Base-by-base conservation (phyloP, 2,797 vertebrate species). In the Enteromius anoplus region DNA sequence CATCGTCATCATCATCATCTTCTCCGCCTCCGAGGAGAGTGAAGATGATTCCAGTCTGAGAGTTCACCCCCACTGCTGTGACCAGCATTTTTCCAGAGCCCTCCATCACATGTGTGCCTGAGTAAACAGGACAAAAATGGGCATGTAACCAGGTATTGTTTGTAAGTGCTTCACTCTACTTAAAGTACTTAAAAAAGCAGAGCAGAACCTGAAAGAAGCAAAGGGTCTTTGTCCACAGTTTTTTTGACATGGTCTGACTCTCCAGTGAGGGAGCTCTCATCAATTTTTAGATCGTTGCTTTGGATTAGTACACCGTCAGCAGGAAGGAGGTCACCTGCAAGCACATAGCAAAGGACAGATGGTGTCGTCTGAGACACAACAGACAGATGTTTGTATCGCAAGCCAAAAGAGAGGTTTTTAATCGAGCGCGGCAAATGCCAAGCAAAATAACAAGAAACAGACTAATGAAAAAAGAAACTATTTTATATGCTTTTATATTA, bases 201-300 rank as follows among this genome's bases (percentile, higher is more conserved):
- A 77, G 5, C 8, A 21, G 87, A 89, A 99, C 98, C 98, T 95
- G 98, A 99, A 78, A 99, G 95, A 84, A 99, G 89, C 96, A 98
- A 97, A 29, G 96, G 96, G 90, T 99, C 98, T 89, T 96, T 98
- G 89, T 97, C 96, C 71, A 95, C 89, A 0, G 93, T 96, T 90
- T 99, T 99, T 92, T 96, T 97, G 89, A 99, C 98, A 86, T 98
- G 98, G 91, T 99, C 98, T 0, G 97, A 99, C 90, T 99, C 98
- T 83, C 98, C 98, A 0, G 98, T 99, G 90, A 99, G 93, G 70
- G 98, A 97, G 91, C 98, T 99, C 89, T 99, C 98, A 0, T 99
- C 98, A 4, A 99, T 97, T 92, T 98, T 99, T 83, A 99, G 94
- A 87, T 99, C 98, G 9, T 98, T 99, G 88, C 97, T 94, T 92